phyloP scores from a whole-genome alignment of 2,888 invertebrate species.

The Drosophila conformis region DNA sequence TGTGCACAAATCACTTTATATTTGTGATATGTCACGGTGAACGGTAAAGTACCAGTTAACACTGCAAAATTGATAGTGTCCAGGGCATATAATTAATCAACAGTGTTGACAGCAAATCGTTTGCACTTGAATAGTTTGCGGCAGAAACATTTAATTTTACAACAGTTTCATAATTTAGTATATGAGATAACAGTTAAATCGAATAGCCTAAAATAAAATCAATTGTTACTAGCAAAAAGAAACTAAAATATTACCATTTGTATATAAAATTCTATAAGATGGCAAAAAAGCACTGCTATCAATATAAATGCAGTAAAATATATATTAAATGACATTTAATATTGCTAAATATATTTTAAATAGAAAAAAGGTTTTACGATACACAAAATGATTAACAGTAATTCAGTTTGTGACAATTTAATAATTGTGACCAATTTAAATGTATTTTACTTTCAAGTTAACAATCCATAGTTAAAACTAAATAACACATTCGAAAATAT shows the following conservation, averaged over 20 bases:
- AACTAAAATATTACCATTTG: background rate
- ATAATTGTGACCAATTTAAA: too few relatives aligned
- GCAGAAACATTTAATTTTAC: background rate
- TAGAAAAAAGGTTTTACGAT: background rate
- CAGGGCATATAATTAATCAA: slow-evolving; percentile 23
- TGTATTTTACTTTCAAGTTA: background rate
- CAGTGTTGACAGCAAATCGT: slow-evolving; percentile 27
- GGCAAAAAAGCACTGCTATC: background rate
- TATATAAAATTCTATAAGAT: background rate
- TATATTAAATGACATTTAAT: background rate
- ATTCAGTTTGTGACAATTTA: background rate
- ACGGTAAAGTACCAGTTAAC: slow-evolving; percentile 37
- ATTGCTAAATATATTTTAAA: background rate
- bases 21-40: slow-evolving; percentile 35
- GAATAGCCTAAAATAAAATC: background rate
- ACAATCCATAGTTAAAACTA: background rate
- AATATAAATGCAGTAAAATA: background rate
- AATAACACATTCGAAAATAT: background rate
- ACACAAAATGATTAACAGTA: background rate
- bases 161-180: slow-evolving; percentile 1
- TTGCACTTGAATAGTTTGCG: slow-evolving; percentile 9
- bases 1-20: slow-evolving; percentile 42
- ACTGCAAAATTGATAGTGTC: background rate
- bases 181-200: background rate
- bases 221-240: background rate